Base-by-base conservation (phyloP, 2,113 vertebrate genomes). In the Abramis brama region DNA sequence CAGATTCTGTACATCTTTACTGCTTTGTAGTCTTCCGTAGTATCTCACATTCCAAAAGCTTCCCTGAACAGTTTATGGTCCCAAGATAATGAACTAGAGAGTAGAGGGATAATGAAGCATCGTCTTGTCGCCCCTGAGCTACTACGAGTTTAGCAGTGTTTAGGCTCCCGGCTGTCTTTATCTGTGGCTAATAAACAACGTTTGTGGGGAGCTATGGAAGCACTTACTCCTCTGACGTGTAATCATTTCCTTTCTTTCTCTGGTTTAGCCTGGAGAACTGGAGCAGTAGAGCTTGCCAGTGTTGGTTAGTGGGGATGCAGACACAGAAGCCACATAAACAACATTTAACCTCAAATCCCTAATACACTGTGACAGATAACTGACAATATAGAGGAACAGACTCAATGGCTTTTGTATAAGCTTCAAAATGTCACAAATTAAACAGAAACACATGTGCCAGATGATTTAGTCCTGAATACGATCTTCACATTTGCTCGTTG, bases 151-250 rank as follows among this genome's bases (percentile, higher is more conserved):
- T 60, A 43, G 23, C 33, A 43, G 33, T 79, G 33, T 60, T 60
- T 47, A 27, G 43, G 59, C 43, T n/a, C 23, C 59, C 0, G 39
- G 39, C 59, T 64, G 59, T 83, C 47, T 89, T 86, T 81, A 71
- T 82, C 78, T 89, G 87, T 86, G 83, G 88, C 79, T 88, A 86
- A 88, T 91, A 88, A 91, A 87, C 80, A 79, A 27, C 79, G 66
- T 79, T 84, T 70, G 80, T 83, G 85, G 33, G 68, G 52, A 27
- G 30, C 74, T 78, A 80, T 86, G 86, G 82, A 73, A 87, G 78
- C 77, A 79, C 76, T 91, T 79, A 83, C 50, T 79, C 57, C 64
- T 77, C 62, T 86, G 84, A 47, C 81, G 59, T 88, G 75, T 86
- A 87, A 88, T 88, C 59, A 25, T 84, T 84, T 87, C 73, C 88